Percentiles rank a stretch among this genome's conserved stretches.
These are phyloP conservation scores for Pandemis corylana DNA, from an alignment of 2,888 invertebrate species.

Conservation along the genomic window DNA sequence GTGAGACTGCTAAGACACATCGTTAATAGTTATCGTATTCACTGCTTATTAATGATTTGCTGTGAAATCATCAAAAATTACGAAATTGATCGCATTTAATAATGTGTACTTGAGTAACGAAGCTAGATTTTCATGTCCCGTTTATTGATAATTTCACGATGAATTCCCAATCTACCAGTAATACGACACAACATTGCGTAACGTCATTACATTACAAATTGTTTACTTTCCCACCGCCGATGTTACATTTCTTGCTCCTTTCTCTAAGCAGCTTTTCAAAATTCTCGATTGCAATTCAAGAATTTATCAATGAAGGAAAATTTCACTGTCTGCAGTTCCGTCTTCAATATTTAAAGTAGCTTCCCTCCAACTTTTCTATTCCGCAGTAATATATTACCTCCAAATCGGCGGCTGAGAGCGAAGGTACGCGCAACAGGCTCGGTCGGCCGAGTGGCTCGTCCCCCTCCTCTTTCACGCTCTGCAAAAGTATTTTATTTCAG, in stretches of 20 bases:
- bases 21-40: not conserved
- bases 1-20: not conserved
- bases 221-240: not conserved
- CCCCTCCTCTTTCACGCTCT: conserved; percentile 54
- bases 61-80: too few species aligned
- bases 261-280: not conserved
- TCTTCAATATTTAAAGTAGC: not conserved
- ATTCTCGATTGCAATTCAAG: not conserved
- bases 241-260: not conserved
- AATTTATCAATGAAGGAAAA: not conserved
- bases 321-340: not conserved
- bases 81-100: too few species aligned
- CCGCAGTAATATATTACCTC: conserved; percentile 62
- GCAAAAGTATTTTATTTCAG: conserved; percentile 8
- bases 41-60: too few species aligned
- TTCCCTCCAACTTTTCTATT: conserved; percentile 1
- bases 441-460: conserved; percentile 83
- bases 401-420: conserved; percentile 86
- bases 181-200: too few species aligned
- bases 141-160: too few species aligned
- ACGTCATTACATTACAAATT: too few species aligned
- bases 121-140: too few species aligned
- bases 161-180: too few species aligned
- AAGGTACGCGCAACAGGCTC: conserved; percentile 85
- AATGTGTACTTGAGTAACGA: too few species aligned